A percentile compares a stretch with the other conserved stretches of the same genome.
Evolutionary conservation across 2,113 vertebrate species (phyloP).

Genomic region (Coregonus clupeaformis): DNA sequence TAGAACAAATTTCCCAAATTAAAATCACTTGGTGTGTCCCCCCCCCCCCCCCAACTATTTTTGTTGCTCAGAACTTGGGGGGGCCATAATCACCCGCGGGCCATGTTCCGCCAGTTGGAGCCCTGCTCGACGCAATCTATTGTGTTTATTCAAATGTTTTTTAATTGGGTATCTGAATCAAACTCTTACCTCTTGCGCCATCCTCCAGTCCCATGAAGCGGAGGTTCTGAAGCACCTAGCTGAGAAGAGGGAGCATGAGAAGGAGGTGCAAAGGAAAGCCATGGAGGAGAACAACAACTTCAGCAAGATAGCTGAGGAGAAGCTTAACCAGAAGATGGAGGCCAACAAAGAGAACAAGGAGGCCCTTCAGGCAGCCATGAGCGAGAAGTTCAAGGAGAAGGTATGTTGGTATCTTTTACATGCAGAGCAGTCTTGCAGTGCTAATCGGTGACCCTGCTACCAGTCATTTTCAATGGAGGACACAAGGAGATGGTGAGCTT

Average conservation of each 20-base stretch:
- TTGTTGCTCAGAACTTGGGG: no score
- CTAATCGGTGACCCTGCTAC: not conserved
- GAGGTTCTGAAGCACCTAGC: slow-evolving; percentile 96
- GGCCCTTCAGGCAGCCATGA: slow-evolving; percentile 92
- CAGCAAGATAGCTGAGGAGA: slow-evolving; percentile 98
- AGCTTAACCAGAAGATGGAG: slow-evolving; percentile 97
- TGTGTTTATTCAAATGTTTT: not conserved
- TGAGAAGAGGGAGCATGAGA: slow-evolving; percentile 94
- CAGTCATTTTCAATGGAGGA: not conserved
- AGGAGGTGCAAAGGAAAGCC: slow-evolving; percentile 94
- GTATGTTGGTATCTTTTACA: slow-evolving; percentile 51
- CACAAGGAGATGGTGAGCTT: no score
- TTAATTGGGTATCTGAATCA: not conserved
- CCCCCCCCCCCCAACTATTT: no score
- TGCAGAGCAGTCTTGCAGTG: no score
- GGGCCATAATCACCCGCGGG: no score
- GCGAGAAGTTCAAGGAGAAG: slow-evolving; percentile 96
- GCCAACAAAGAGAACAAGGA: slow-evolving; percentile 96
- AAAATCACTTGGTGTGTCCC: no score
- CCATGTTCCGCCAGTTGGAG: no score
- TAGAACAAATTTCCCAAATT: no score
- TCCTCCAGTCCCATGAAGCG: slow-evolving; percentile 87
- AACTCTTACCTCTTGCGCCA: not conserved
- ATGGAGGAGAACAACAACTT: slow-evolving; percentile 97
- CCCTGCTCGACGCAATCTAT: no score